These are phyloP conservation scores for Asobara japonica DNA, from an alignment of 1,140 invertebrate genomes.

Conservation along the genomic window DNA sequence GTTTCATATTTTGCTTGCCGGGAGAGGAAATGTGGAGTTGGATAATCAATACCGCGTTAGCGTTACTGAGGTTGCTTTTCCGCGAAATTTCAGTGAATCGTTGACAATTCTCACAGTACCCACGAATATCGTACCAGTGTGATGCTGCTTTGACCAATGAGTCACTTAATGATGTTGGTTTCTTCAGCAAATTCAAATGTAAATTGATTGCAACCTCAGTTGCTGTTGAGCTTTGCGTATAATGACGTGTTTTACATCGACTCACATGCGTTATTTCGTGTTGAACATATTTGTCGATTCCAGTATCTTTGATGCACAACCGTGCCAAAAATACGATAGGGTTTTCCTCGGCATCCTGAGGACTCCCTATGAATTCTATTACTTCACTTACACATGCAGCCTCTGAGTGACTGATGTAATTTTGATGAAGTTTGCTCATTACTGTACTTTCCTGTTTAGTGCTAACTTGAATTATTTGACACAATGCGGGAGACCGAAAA, in stretches of 20 bases:
- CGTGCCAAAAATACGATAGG: neutral
- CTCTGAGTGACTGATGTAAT: neutral
- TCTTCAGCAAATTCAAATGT: neutral
- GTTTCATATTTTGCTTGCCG: neutral
- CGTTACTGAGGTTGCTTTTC: neutral
- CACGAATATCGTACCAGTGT: neutral
- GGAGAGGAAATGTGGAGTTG: too few relatives aligned
- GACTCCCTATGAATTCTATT: neutral
- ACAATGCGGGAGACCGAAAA: neutral
- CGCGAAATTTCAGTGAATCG: neutral
- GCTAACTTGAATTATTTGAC: neutral
- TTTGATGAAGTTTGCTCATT: neutral
- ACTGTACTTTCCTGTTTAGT: neutral
- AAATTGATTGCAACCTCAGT: neutral
- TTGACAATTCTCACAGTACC: neutral
- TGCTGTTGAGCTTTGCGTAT: neutral
- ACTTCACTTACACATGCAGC: neutral
- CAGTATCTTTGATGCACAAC: neutral
- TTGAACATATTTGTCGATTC: neutral
- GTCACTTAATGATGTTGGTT: neutral
- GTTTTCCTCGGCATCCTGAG: neutral
- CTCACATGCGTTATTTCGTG: neutral
- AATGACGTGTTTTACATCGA: neutral
- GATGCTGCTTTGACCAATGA: neutral
- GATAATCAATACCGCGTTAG: too few relatives aligned